These are phyloP conservation scores for Orbicella faveolata DNA, from an alignment of 64 coral and sea anemone genomes.

Conservation along the genomic window DNA sequence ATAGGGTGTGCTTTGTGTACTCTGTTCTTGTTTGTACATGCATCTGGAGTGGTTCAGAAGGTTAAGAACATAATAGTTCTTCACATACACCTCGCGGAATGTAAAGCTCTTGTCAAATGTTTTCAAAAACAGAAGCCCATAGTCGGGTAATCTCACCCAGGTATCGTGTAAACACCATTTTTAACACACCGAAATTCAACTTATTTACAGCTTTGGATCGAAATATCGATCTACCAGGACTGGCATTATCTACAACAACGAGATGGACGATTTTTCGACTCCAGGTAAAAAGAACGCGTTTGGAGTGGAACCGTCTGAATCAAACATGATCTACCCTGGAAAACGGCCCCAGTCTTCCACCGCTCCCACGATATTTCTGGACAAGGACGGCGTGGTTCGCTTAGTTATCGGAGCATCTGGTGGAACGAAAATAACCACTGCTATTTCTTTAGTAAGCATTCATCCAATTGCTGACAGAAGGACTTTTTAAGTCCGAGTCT, in stretches of 20 bases:
- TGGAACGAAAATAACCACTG: slow-evolving; percentile 92
- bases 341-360: slow-evolving; percentile 92
- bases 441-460: slow-evolving; percentile 76
- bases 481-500: too few species aligned
- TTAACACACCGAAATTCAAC: background rate
- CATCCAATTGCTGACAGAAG: too few species aligned
- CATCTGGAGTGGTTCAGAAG: too few species aligned
- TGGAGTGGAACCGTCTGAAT: slow-evolving; percentile 53
- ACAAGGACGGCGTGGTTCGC: slow-evolving; percentile 67
- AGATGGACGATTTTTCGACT: slow-evolving; percentile 97
- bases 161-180: too few species aligned
- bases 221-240: slow-evolving; percentile 69
- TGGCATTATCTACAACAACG: slow-evolving; percentile 96
- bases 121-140: too few species aligned
- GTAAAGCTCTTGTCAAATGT: too few species aligned
- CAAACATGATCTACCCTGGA: slow-evolving; percentile 83
- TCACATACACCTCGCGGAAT: too few species aligned
- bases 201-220: slow-evolving; percentile 67
- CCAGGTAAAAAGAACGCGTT: slow-evolving; percentile 66
- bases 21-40: too few species aligned
- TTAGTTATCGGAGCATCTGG: slow-evolving; percentile 85
- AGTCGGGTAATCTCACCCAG: too few species aligned
- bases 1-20: too few species aligned
- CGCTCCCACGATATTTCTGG: slow-evolving; percentile 70
- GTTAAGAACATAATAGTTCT: too few species aligned